Evolutionary conservation across 1,140 invertebrate species (phyloP), one percentile per base, ranked within the genome.

Genomic region (Aplysia californica): DNA sequence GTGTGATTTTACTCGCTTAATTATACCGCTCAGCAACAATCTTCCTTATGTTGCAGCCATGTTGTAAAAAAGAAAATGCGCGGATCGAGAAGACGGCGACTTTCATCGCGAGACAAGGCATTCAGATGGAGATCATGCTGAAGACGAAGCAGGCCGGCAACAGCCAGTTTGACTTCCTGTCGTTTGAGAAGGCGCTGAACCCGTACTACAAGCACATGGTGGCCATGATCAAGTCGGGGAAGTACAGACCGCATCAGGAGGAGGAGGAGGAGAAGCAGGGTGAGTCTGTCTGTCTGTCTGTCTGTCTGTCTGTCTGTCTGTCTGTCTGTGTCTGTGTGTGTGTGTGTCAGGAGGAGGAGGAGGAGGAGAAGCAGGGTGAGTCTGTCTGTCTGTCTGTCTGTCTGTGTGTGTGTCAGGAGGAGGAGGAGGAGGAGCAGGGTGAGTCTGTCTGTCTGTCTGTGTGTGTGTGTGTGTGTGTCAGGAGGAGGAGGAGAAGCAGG

Each of bases 101-200:
- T 66, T 99, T 99, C 91, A 96, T 99, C 79, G 94, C 95, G 76
- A 92, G 93, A 58, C 97, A 99, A 88, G 98, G 97, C 0, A 92
- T 93, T 38, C 98, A 99, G 91, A 98, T 99, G 97, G 98, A 99
- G 91, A 98, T 99, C 70, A 92, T 99, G 0, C 94, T 99, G 72
- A 99, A 98, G 91, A 95, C 97, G 10, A 99, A 99, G 90, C 98
- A 99, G 89, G 92, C 95, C 0, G 94, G 94, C 81, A 99, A 99
- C 91, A 91, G 94, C 1, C 96, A 97, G 89, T 99, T 99, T 91
- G 92, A 94, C 66, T 99, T 99, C 90, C 91, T 99, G 26, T 94
- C 95, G 55, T 96, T 96, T 87, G 95, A 96, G 79, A 93, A 95
- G 75, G 85, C 91, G 0, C 90, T 99, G 23, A 94, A 99, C 91